Evolutionary conservation across 2,888 invertebrate genomes (phyloP), one percentile per base, ranked within the genome.

Genomic region (Rhamphomyia laevipes): DNA sequence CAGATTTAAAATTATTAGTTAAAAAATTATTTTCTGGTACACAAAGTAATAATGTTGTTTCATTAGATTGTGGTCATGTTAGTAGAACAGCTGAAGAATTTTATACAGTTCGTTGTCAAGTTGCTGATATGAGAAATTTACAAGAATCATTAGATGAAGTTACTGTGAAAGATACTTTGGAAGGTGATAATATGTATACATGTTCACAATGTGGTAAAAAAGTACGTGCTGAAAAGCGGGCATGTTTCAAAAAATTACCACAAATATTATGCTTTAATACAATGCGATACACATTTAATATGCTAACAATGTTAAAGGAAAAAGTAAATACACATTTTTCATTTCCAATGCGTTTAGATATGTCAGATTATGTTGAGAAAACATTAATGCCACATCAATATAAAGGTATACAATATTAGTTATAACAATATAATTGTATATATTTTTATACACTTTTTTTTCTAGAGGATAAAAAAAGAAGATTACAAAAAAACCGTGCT

Each of bases 281-380:
- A 0, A 93, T 95, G 94, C 78, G 95, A 27, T 95, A 95, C 63
- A 92, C 93, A 0, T 95, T 95, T 72, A 95, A 95, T 70, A 94
- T 95, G 93, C 78, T 93, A 31, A 95, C 95, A 0, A 94, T 95
- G 94, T 76, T 91, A 52, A 94, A 94, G 63, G 95, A 95, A 67
- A 95, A 95, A 66, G 94, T 95, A 2, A 95, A 95, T 71, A 95
- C 95, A 0, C 93, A 94, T 64, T 95, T 95, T 68, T 94, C 93
- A 13, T 95, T 95, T 69, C 95, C 95, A 0, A 78, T 94, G 73
- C 75, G 87, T 45, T 74, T 95, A 12, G 93, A 93, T 66, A 95
- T 95, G 94, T 86, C 88, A 0, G 88, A 88, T 38, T 95, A 95
- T 64, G 89, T 94, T 52, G 95, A 95, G 69, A 89, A 90, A 66